A percentile compares a stretch with the other conserved stretches of the same genome.
phyloP scores from a whole-genome alignment of 2,888 invertebrate genomes.

The Pemphredon lugubris region DNA sequence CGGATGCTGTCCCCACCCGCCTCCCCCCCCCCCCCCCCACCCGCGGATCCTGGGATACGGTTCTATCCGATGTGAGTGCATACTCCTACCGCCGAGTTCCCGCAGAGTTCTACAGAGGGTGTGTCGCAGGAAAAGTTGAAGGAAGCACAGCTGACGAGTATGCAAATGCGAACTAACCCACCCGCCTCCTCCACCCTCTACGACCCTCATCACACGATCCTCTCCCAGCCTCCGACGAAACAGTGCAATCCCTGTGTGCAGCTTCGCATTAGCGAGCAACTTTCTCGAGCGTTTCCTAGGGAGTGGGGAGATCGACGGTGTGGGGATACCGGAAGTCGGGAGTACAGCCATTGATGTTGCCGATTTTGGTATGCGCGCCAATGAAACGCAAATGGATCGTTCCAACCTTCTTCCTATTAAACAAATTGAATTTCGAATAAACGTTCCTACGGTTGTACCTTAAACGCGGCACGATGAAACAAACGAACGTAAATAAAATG shows the following conservation, averaged over 20 bases:
- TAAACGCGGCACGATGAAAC: too few relatives aligned
- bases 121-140: slow-evolving; percentile 81
- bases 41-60: slow-evolving; percentile 15
- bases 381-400: slow-evolving; percentile 24
- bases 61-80: slow-evolving; percentile 56
- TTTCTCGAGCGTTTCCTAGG: too few relatives aligned
- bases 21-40: slow-evolving; percentile 21
- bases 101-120: slow-evolving; percentile 66
- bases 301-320: slow-evolving; percentile 3
- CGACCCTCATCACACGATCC: slow-evolving; percentile 53
- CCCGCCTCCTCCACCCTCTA: slow-evolving; percentile 40
- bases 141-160: slow-evolving; percentile 81
- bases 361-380: slow-evolving; percentile 33
- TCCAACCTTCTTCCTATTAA: slow-evolving; percentile 25
- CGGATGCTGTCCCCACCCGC: slow-evolving; percentile 61
- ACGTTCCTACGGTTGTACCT: too few relatives aligned
- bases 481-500: too few relatives aligned
- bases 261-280: slow-evolving; percentile 74
- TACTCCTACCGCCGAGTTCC: slow-evolving; percentile 57
- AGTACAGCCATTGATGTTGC: slow-evolving; percentile 40
- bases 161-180: slow-evolving; percentile 77
- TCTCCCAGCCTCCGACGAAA: slow-evolving; percentile 61
- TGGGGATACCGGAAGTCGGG: slow-evolving; percentile 12
- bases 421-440: slow-evolving; percentile 33
- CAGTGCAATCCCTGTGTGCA: slow-evolving; percentile 75